Base-by-base conservation (phyloP, 2,113 vertebrate genomes). In the Phainopepla nitens region DNA sequence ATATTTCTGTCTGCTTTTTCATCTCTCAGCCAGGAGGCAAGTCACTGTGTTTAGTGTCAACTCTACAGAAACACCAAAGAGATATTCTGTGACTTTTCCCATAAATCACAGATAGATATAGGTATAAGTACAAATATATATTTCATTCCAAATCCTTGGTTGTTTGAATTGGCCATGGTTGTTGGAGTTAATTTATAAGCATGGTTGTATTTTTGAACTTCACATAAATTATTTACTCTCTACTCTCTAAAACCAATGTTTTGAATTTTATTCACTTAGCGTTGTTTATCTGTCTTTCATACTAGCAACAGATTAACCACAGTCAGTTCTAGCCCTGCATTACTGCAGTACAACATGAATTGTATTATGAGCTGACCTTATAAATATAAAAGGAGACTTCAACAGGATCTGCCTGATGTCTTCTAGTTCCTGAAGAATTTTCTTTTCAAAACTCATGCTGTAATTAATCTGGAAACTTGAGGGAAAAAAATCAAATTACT, bases 161-260 rank as follows among this genome's bases (percentile, higher is more conserved):
- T 68, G 71, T 80, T 95, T 88, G 76, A 78, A 56, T 68, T 88
- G n/a, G 60, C 82, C 44, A 17, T 60, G n/a, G 36, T 49, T 45
- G 39, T 35, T 83, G 49, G 35, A 89, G 95, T 96, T 97, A 93
- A 95, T 95, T 90, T 92, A 72, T 94, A 96, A 95, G 68, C 81
- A 41, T 33, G 35, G 54, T 41, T 92, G 54, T 83, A 53, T 94
- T 95, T 91, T 93, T 96, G 60, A 91, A 77, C 87, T 93, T 76
- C 49, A 45, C 36, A 65, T 91, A 27, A 96, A 94, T 95, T 76
- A 94, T 95, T 97, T 92, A 94, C 91, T 87, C 31, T 66, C 51
- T n/a, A 11, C 22, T 53, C 17, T 70, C 29, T 61, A 83, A 73
- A 89, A 50, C 33, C 39, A 53, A 11, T 29, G 25, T 56, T 88